phyloP scores from a whole-genome alignment of 2,888 invertebrate species.

The Catotricha subobsoleta region DNA sequence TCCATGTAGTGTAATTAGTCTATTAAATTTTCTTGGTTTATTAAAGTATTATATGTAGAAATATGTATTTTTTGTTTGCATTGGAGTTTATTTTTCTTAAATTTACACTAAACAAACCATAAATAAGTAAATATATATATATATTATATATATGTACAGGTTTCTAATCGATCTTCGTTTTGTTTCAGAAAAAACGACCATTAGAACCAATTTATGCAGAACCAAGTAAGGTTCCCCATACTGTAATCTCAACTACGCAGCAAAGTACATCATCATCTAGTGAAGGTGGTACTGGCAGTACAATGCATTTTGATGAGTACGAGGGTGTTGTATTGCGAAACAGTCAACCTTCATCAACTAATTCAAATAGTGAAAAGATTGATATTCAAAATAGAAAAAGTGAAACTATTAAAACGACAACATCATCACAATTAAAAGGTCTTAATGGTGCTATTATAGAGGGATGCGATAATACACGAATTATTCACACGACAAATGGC shows the following conservation, averaged over 20 bases:
- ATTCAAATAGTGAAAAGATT: conserved; percentile 11
- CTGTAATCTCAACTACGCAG: not conserved
- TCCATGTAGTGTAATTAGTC: no score
- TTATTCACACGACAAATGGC: not conserved
- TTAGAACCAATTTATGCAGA: conserved; percentile 15
- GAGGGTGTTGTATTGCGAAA: conserved; percentile 13
- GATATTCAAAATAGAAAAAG: no score
- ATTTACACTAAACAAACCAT: no score
- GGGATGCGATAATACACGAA: not conserved
- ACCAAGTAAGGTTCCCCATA: conserved; percentile 11
- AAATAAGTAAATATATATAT: no score
- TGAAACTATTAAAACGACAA: not conserved
- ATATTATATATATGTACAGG: no score
- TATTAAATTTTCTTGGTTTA: no score
- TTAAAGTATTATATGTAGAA: no score
- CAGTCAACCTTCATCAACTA: conserved; percentile 6
- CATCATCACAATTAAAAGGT: not conserved
- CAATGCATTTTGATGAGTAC: conserved; percentile 13
- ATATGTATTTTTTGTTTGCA: no score
- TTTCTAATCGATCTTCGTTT: no score
- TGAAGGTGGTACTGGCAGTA: not conserved
- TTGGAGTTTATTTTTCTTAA: no score
- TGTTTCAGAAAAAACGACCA: conserved; percentile 16
- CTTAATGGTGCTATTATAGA: no score
- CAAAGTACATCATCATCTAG: not conserved